phyloP scores from a whole-genome alignment of 2,888 invertebrate genomes.

The Malthinus seriepunctatus region DNA sequence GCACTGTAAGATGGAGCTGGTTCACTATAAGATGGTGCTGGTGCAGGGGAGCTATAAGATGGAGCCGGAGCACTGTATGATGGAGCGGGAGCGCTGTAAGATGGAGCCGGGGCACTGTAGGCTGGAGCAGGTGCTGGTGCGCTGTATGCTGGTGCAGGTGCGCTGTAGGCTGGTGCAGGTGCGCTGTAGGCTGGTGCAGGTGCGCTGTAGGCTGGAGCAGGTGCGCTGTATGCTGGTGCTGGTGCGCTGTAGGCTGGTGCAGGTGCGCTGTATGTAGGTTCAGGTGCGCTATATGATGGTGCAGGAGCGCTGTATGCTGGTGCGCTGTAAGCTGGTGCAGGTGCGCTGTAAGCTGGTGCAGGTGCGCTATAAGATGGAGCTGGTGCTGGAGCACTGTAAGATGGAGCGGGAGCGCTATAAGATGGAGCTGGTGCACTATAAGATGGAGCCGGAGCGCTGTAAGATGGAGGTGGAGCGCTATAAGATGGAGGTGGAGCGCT shows the following conservation, averaged over 20 bases:
- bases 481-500: conserved; percentile 33
- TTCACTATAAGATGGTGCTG: conserved; percentile 17
- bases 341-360: conserved; percentile 4
- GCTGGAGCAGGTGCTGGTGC: conserved; percentile 13
- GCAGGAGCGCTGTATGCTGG: conserved; percentile 13
- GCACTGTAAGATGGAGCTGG: conserved; percentile 15
- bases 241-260: conserved; percentile 20
- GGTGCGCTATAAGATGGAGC: conserved; percentile 17
- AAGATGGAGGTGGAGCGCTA: conserved; percentile 21
- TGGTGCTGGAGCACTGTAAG: not conserved
- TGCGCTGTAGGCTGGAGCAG: conserved; percentile 27
- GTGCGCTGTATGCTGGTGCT: conserved; percentile 27
- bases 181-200: conserved; percentile 9
- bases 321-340: conserved; percentile 18
- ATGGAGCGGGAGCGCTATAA: conserved; percentile 10
- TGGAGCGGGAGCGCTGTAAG: conserved; percentile 8
- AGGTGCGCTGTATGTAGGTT: conserved; percentile 16
- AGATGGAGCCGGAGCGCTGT: conserved; percentile 9
- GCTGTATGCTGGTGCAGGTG: conserved; percentile 21
- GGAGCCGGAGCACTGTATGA: conserved; percentile 18
- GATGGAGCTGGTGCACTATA: conserved; percentile 26
- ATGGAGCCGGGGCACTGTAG: conserved; percentile 28
- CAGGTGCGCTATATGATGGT: conserved; percentile 8
- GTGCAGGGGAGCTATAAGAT: not conserved
- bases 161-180: conserved; percentile 26